These are phyloP conservation scores for Mesochorus sp. DNA, from an alignment of 2,888 invertebrate species.

Conservation along the genomic window DNA sequence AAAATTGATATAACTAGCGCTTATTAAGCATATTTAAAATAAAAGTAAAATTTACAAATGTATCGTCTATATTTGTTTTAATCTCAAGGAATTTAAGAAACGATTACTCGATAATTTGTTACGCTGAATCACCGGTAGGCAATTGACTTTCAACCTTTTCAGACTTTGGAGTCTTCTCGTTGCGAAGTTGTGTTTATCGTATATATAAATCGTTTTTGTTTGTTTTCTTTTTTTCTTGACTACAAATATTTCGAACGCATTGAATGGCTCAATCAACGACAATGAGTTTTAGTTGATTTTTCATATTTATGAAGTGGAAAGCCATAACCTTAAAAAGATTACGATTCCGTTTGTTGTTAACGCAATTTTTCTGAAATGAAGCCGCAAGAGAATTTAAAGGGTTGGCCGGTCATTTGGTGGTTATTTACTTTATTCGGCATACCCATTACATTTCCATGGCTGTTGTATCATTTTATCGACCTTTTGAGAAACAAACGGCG, in stretches of 20 bases:
- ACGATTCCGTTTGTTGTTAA: not conserved
- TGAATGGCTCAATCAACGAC: too few species aligned
- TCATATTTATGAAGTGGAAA: too few species aligned
- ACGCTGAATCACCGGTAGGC: not conserved
- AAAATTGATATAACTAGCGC: too few species aligned
- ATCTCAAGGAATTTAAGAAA: not conserved
- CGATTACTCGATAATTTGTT: not conserved
- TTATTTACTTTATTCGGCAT: conserved; percentile 77
- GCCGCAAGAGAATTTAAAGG: conserved; percentile 63
- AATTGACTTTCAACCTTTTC: conserved; percentile 11
- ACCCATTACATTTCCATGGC: conserved; percentile 78
- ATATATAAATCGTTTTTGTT: too few species aligned
- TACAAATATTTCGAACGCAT: too few species aligned
- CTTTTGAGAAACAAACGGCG: conserved; percentile 70
- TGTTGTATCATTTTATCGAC: conserved; percentile 74
- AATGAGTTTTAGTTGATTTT: too few species aligned
- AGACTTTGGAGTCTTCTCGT: conserved; percentile 10
- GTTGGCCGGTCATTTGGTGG: conserved; percentile 75
- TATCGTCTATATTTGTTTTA: not conserved
- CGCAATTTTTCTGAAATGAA: conserved; percentile 48
- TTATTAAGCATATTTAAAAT: not conserved
- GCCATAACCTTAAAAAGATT: too few species aligned
- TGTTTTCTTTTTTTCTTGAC: not conserved
- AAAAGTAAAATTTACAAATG: not conserved
- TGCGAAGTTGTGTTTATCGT: too few species aligned